Conservation (phyloP, 2,797 vertebrate species). For the Mallotus villosus region DNA sequence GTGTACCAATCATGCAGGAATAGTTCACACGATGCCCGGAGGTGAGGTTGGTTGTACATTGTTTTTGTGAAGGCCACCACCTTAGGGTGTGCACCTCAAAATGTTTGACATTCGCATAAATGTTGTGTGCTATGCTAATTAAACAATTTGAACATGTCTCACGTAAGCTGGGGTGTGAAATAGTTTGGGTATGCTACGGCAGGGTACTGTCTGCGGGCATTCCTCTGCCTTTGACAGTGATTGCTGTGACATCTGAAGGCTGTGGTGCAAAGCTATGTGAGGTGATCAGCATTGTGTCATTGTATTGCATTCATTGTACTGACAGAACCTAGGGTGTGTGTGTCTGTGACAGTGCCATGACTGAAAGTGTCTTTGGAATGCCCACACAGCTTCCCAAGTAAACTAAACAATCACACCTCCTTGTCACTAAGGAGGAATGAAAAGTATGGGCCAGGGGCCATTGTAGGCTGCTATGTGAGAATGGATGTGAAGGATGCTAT, state of each 20-base stretch:
- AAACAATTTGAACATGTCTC: background rate
- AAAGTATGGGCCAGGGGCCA: background rate
- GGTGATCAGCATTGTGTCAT: background rate
- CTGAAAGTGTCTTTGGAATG: conserved; percentile 22
- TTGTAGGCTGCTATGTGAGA: background rate
- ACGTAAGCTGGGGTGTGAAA: background rate
- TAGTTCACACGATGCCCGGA: too few species aligned
- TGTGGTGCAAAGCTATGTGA: background rate
- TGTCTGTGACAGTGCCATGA: conserved; percentile 5
- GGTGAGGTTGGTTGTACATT: too few species aligned
- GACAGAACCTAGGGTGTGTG: background rate
- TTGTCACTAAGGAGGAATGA: conserved; percentile 20
- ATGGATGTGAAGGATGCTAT: too few species aligned
- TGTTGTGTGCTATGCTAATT: background rate
- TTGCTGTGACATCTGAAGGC: background rate
- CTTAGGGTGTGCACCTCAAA: too few species aligned
- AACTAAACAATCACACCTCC: background rate
- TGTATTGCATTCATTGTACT: too few species aligned
- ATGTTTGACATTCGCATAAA: too few species aligned
- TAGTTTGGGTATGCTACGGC: background rate
- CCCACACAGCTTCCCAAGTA: conserved; percentile 8
- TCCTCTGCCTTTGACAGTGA: background rate
- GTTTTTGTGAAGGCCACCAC: too few species aligned
- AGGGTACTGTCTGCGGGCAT: background rate
- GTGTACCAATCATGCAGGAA: too few species aligned